Evolutionary conservation across 2,113 vertebrate species (phyloP).

Genomic region (Australoheros scitulus): DNA sequence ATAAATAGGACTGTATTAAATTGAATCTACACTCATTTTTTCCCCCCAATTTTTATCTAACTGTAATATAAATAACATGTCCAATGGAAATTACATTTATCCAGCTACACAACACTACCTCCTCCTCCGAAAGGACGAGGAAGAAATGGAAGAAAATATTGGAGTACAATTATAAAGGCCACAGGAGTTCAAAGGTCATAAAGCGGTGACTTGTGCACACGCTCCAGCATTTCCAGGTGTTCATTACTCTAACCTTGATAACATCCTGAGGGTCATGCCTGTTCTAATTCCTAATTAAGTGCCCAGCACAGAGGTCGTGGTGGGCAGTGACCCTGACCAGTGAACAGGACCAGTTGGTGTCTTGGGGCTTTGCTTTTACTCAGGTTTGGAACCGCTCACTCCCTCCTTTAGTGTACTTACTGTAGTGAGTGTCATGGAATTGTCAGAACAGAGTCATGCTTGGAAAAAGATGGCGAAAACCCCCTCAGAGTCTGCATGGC

Average conservation of each 20-base stretch:
- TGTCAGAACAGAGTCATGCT: conserved; percentile 29
- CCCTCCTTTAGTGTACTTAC: conserved; percentile 6
- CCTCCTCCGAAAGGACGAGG: background rate
- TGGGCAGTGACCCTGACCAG: conserved; percentile 51
- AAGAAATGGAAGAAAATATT: background rate
- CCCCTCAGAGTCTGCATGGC: conserved; percentile 15
- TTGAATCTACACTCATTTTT: conserved; percentile 6
- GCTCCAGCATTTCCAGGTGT: conserved; percentile 60
- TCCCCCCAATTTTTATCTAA: background rate
- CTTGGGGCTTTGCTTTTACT: conserved; percentile 37
- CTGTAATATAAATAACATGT: background rate
- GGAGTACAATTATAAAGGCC: conserved; percentile 47
- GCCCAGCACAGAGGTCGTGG: conserved; percentile 56
- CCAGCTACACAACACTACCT: background rate
- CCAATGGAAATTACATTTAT: background rate
- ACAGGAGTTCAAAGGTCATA: conserved; percentile 58
- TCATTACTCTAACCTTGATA: conserved; percentile 70
- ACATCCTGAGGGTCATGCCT: conserved; percentile 59
- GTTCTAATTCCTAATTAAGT: conserved; percentile 75
- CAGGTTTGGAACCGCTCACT: background rate
- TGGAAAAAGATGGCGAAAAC: conserved; percentile 17
- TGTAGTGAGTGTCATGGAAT: background rate
- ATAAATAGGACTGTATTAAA: conserved; percentile 1
- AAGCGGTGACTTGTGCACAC: conserved; percentile 42
- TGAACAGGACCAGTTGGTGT: conserved; percentile 43